A percentile compares a stretch with the other conserved stretches of the same genome.
These are phyloP conservation scores for Dasyurus viverrinus DNA, from an alignment of 2,113 vertebrate species.

Conservation along the genomic window DNA sequence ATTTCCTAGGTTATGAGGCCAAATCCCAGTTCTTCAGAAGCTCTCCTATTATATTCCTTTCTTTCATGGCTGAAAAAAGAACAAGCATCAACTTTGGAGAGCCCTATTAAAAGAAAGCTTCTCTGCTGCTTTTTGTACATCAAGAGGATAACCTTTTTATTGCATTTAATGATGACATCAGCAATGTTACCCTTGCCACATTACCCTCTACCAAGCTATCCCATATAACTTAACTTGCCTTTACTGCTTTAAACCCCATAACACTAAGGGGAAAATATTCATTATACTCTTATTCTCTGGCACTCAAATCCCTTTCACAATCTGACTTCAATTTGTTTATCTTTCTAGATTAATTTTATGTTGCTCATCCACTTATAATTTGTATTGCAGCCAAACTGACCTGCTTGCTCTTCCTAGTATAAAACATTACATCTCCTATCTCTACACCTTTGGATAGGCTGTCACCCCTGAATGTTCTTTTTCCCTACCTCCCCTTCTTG, in stretches of 20 bases:
- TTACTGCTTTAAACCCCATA: not conserved
- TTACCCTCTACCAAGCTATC: not conserved
- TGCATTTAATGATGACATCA: not conserved
- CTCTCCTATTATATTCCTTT: not conserved
- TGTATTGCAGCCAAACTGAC: not conserved
- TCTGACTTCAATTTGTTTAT: not conserved
- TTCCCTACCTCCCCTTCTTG: not conserved
- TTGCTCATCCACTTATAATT: not conserved
- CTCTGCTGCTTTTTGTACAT: not conserved
- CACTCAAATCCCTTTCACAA: not conserved
- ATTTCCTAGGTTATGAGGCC: not conserved
- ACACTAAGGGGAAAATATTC: not conserved
- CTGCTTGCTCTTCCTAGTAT: not conserved
- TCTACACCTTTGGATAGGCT: not conserved
- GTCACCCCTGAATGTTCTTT: not conserved
- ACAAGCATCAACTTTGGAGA: not conserved
- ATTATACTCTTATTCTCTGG: not conserved
- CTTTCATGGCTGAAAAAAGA: not conserved
- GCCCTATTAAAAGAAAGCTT: not conserved
- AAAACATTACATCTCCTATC: not conserved
- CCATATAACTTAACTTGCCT: not conserved
- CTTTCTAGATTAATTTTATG: not conserved
- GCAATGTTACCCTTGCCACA: not conserved
- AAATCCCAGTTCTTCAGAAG: not conserved
- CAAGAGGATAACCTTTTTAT: not conserved